Conservation (phyloP, 1,140 invertebrate species). For the Tetraneura akinire region DNA sequence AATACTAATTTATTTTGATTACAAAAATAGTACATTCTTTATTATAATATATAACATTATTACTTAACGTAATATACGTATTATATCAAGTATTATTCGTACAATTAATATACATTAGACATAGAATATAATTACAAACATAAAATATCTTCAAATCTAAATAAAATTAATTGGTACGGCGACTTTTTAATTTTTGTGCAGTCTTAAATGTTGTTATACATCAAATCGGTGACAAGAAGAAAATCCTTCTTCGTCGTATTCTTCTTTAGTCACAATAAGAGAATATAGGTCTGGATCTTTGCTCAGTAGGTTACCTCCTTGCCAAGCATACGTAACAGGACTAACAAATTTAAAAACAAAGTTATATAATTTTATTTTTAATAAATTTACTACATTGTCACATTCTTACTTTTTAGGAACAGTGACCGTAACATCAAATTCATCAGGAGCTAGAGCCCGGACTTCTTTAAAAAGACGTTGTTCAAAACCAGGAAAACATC, state of each 20-base stretch:
- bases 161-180: background rate
- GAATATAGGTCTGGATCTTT: constrained; percentile 73
- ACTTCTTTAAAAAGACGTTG: constrained; percentile 81
- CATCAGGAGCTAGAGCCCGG: constrained; percentile 73
- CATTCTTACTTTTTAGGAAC: constrained; percentile 70
- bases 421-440: constrained; percentile 74
- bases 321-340: constrained; percentile 84
- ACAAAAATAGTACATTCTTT: background rate
- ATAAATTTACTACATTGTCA: constrained; percentile 7
- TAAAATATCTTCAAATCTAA: background rate
- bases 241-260: constrained; percentile 86
- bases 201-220: constrained; percentile 59
- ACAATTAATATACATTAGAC: background rate
- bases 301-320: constrained; percentile 77
- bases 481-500: constrained; percentile 79
- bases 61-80: too few relatives aligned
- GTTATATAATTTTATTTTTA: constrained; percentile 45
- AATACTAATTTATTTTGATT: background rate
- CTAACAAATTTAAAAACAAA: constrained; percentile 60
- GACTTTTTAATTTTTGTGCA: background rate
- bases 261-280: constrained; percentile 75
- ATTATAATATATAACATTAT: background rate
- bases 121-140: background rate
- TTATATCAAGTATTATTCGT: too few relatives aligned
- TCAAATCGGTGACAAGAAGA: constrained; percentile 72